phyloP scores from a whole-genome alignment of 2,888 invertebrate species.

The Tridacna crocea region DNA sequence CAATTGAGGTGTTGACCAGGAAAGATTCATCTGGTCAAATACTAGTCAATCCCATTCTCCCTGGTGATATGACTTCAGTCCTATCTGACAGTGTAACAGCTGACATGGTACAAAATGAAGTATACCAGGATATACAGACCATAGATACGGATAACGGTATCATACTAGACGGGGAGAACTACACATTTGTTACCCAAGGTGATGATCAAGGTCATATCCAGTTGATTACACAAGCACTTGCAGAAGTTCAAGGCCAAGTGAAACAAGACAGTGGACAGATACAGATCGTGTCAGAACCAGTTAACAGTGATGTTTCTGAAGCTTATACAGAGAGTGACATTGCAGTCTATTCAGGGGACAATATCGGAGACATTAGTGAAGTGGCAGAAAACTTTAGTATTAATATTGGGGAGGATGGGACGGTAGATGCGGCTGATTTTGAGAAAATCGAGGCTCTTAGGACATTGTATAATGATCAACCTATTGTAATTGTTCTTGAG shows the following conservation, averaged over 20 bases:
- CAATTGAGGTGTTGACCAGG: slow-evolving; percentile 43
- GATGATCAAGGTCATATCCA: slow-evolving; percentile 38
- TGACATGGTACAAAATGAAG: slow-evolving; percentile 13
- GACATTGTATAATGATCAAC: slow-evolving; percentile 60
- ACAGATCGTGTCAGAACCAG: slow-evolving; percentile 33
- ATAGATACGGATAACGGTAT: slow-evolving; percentile 20
- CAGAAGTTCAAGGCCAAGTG: slow-evolving; percentile 33
- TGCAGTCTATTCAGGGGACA: slow-evolving; percentile 6
- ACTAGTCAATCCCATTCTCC: slow-evolving; percentile 41
- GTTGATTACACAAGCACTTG: slow-evolving; percentile 45
- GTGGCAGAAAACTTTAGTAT: slow-evolving; percentile 56
- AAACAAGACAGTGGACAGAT: slow-evolving; percentile 30
- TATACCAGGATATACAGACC: slow-evolving; percentile 16
- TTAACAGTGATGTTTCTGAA: background rate
- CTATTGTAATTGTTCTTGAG: slow-evolving; percentile 60
- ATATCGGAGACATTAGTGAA: background rate
- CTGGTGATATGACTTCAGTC: slow-evolving; percentile 3
- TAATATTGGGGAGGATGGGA: slow-evolving; percentile 62
- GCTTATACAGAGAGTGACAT: background rate
- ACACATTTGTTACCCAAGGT: slow-evolving; percentile 49
- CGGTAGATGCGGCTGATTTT: slow-evolving; percentile 54
- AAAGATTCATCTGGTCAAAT: slow-evolving; percentile 38
- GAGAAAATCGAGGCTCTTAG: slow-evolving; percentile 60
- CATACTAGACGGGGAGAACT: slow-evolving; percentile 54
- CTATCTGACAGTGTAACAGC: slow-evolving; percentile 21